A percentile compares a stretch with the other conserved stretches of the same genome.
These are phyloP conservation scores for Leucopsar rothschildi DNA, from an alignment of 2,113 vertebrate species.

Conservation along the genomic window DNA sequence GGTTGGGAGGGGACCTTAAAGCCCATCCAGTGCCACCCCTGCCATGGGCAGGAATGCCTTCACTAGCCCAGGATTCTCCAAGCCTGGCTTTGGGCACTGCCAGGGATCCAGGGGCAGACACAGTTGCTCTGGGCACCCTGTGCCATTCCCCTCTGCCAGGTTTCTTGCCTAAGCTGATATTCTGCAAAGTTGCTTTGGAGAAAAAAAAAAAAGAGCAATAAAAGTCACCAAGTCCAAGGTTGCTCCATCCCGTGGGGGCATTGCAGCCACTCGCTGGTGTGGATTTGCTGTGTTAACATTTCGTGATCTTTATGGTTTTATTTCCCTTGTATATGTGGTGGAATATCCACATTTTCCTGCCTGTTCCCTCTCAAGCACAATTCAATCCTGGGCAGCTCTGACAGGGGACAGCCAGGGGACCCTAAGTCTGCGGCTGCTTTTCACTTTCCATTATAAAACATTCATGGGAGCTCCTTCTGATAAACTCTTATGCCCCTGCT, in stretches of 20 bases:
- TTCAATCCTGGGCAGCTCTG: background rate
- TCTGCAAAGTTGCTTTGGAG: background rate
- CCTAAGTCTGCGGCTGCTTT: background rate
- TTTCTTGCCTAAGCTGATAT: fast-evolving
- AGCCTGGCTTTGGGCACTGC: background rate
- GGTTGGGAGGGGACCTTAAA: background rate
- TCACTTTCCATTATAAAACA: background rate
- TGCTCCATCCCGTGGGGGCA: background rate
- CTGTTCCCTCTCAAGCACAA: background rate
- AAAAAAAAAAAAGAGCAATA: background rate
- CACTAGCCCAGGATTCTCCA: background rate
- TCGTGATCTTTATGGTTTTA: background rate
- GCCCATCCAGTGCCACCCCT: background rate
- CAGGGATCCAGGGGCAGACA: background rate
- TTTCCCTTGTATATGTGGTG: background rate
- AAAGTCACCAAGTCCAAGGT: constrained; percentile 30
- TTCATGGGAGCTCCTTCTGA: background rate
- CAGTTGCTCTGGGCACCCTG: background rate
- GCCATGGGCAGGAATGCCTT: background rate
- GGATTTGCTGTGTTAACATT: background rate
- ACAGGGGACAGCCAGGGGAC: background rate
- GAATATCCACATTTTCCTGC: background rate
- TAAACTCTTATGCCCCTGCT: background rate
- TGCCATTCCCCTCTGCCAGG: background rate
- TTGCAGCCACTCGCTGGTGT: fast-evolving